Evolutionary conservation across 2,888 invertebrate genomes (phyloP), one percentile per base, ranked within the genome.

Genomic region (Crematogaster levior): DNA sequence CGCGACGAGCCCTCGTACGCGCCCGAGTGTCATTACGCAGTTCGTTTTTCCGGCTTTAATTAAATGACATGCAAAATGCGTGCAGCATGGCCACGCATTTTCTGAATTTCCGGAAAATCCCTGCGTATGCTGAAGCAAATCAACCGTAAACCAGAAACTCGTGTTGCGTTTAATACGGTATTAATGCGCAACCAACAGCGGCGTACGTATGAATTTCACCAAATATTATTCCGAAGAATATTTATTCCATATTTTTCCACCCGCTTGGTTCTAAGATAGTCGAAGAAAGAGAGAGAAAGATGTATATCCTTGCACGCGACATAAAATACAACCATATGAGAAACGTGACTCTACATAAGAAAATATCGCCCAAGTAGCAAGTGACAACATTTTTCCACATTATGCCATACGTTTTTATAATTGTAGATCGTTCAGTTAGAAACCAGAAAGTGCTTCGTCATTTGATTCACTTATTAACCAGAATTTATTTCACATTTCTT

Each of bases 21-120:
- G 77, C 83, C 83, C 83, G 84, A 88, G 88, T 86, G 85, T 86
- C 88, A 85, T 90, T 90, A 88, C 80, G 88, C 83, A 83, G 84
- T 83, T 87, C 89, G 85, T 90, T 90, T n/a, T 86, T 88, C 85
- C 84, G 82, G 83, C 68, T 86, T 86, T 86, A 90, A 90, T 90
- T 87, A 90, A 89, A 88, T 85, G 83, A 86, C 86, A 84, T 83
- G 83, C 86, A 83, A 88, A 89, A 85, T 72, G 77, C 83, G 83
- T 61, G 51, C 27, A 40, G 79, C 37, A 66, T 61, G 9, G 60
- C 68, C 73, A 56, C 84, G 84, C 75, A 6, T 85, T 83, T 85
- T 85, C 87, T 34, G 37, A 56, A 68, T 81, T 85, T 77, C 79
- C 79, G 75, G 81, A 43, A 58, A 83, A 65, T 34, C 70, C 51